Percentiles rank a stretch among this genome's conserved stretches.
Evolutionary conservation across 1,140 invertebrate genomes (phyloP).

Genomic region (Listronotus oregonensis): DNA sequence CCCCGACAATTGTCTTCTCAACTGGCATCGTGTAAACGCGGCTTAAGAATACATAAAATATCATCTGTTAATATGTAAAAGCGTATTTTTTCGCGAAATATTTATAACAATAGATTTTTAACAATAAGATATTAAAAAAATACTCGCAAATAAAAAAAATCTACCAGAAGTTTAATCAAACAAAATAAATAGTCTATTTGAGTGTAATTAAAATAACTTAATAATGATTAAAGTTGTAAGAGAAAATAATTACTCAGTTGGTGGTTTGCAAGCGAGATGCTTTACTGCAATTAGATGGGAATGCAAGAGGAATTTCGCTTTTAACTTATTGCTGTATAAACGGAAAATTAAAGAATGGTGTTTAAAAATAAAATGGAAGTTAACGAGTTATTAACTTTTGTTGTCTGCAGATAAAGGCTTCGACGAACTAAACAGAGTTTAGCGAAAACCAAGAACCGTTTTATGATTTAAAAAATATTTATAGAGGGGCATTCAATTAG

Average conservation of each 20-base stretch:
- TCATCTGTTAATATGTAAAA: too few relatives aligned
- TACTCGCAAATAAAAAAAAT: too few relatives aligned
- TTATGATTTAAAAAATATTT: too few relatives aligned
- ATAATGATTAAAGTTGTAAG: conserved; percentile 36
- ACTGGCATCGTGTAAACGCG: too few relatives aligned
- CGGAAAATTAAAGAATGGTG: conserved; percentile 16
- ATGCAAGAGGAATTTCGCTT: conserved; percentile 29
- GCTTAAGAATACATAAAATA: too few relatives aligned
- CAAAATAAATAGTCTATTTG: conserved; percentile 25
- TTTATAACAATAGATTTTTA: too few relatives aligned
- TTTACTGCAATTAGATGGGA: conserved; percentile 35
- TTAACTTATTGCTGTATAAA: conserved; percentile 25
- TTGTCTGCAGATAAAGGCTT: background rate
- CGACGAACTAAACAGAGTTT: too few relatives aligned
- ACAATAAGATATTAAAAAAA: too few relatives aligned
- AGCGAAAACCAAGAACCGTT: too few relatives aligned
- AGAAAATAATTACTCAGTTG: conserved; percentile 33
- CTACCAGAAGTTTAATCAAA: background rate
- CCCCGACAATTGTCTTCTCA: too few relatives aligned
- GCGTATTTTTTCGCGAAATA: too few relatives aligned
- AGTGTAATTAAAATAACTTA: conserved; percentile 38
- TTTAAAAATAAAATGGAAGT: conserved; percentile 5
- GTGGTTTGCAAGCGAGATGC: conserved; percentile 30
- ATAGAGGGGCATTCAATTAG: too few relatives aligned
- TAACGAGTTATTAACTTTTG: conserved; percentile 10